Base-by-base conservation (phyloP, 1,140 invertebrate genomes). In the Atta cephalotes region DNA sequence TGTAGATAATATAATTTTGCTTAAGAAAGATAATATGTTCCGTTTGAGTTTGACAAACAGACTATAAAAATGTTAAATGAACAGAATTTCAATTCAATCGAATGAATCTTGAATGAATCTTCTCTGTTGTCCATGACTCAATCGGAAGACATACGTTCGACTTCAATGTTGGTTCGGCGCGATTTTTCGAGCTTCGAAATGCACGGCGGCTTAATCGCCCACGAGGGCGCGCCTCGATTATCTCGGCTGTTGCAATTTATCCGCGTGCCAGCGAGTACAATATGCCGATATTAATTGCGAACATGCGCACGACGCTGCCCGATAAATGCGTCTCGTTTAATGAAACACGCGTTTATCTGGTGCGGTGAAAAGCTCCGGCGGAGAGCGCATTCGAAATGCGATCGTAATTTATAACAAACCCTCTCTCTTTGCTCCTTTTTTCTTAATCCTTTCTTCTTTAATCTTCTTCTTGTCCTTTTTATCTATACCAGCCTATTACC, bases 261-360 rank as follows among this genome's bases (percentile, higher is more conserved):
- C 70, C 70, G 70, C 66, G 51, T 81, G 51, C 79, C 79, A 71
- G 80, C 70, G 21, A 62, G 70, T 56, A 84, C 80, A 84, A 84
- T 84, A 76, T 76, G 80, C 80, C 56, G 80, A 84, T 84, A 84
- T 84, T 84, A 84, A 84, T 84, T 84, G 80, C 70, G 80, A 84
- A 76, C 80, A 84, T 84, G 80, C 80, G 56, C 80, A 62, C 80
- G 80, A 84, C 80, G 56, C n/a, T 39, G 80, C 25, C 39, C 80
- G 70, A 84, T 84, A 84, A 84, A 84, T 84, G 80, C 56, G 56
- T 74, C 80, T 84, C 80, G 80, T 76, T 84, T 84, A 84, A 84
- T 62, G 70, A 84, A 84, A 84, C 80, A 84, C 56, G 56, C 80
- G 80, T 84, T 84, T 84, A 84, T 84, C 80, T 35, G 80, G 80